Base-by-base conservation (phyloP, 2,113 vertebrate species). In the Psittacara wagleri region DNA sequence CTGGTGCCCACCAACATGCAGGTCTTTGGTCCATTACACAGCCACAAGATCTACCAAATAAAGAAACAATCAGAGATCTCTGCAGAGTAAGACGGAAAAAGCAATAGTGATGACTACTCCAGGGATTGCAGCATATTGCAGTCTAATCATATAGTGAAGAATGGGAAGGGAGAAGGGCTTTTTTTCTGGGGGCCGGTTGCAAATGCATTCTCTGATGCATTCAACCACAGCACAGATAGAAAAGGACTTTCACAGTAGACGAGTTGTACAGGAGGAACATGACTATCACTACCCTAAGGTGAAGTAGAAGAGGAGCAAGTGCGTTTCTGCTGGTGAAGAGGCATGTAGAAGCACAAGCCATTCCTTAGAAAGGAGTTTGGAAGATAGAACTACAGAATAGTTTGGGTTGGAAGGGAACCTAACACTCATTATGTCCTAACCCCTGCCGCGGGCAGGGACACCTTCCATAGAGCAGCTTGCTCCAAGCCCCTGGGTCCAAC, bases 141-240 rank as follows among this genome's bases (percentile, higher is more conserved):
- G 2, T 2, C 33, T 12, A 24, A 74, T 18, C 31, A 6, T 0
- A 9, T 1, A 19, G 18, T 1, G 28, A 41, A 10, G 24, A 19
- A 28, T 1, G 28, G 48, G 49, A 66, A 61, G 17, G 48, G 6
- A 62, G 28, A 89, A 72, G 43, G 48, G 49, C 28, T 25, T 25
- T 37, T 67, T 55, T 5, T 52, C 10, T 11, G 44, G 35, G 29
- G 19, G 16, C 12, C 57, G 37, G 17, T 1, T 62, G 44, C n/a
- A 48, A 75, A 73, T 3, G n/a, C 33, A 37, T 49, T 31, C 66
- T 23, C 81, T 18, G 16, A 44, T 22, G 66, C 43, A 28, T n/a
- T 31, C 57, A 43, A 13, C 8, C 31, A 52, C 84, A 43, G 20
- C 55, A 31, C 0, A 52, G 59, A n/a, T 0, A 52, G 59, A n/a